phyloP scores from a whole-genome alignment of 2,888 invertebrate species.

The Lasioglossum zephyrum region DNA sequence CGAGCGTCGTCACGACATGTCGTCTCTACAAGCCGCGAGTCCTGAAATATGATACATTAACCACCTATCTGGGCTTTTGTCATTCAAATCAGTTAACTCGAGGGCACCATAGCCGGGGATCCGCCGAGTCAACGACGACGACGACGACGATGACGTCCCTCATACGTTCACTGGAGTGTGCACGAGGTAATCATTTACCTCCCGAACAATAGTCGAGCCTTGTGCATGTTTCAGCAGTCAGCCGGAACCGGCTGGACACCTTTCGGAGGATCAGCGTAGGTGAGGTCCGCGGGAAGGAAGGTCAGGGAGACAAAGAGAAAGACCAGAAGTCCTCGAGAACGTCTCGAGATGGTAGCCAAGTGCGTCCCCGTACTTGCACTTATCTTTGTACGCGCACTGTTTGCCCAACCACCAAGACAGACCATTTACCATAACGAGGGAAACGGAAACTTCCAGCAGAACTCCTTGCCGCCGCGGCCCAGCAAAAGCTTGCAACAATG shows the following conservation, averaged over 20 bases:
- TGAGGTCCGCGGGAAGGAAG: conserved; percentile 44
- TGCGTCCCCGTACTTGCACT: conserved; percentile 72
- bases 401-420: conserved; percentile 80
- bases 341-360: conserved; percentile 79
- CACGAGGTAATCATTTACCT: conserved; percentile 63
- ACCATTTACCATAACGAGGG: conserved; percentile 83
- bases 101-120: not conserved
- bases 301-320: conserved; percentile 46
- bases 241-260: conserved; percentile 59
- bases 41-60: conserved; percentile 41
- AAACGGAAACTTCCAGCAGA: conserved; percentile 74
- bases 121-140: conserved; percentile 5
- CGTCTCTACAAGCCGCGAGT: not conserved
- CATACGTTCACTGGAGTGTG: conserved; percentile 38
- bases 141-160: conserved; percentile 13
- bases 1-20: not conserved
- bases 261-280: conserved; percentile 58
- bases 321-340: conserved; percentile 71
- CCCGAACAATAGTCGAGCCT: conserved; percentile 56
- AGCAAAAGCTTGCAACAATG: conserved; percentile 71
- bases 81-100: conserved; percentile 46
- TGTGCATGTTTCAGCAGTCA: conserved; percentile 65
- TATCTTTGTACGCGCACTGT: conserved; percentile 79
- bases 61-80: conserved; percentile 31
- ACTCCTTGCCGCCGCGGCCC: conserved; percentile 58